phyloP scores from a whole-genome alignment of 1,140 invertebrate species.

The Euwallacea similis region DNA sequence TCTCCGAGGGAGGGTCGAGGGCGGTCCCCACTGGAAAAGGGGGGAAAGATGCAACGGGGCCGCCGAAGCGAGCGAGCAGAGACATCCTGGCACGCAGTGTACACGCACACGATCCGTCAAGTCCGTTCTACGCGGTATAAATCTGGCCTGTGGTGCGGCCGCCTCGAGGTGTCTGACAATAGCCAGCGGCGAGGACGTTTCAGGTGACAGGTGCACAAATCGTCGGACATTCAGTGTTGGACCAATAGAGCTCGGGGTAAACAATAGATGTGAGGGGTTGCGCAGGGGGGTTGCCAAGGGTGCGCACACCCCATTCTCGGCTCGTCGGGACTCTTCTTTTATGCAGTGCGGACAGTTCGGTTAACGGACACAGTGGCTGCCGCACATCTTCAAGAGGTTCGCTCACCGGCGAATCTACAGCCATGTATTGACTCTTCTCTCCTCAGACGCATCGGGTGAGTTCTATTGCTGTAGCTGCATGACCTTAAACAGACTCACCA shows the following conservation, averaged over 20 bases:
- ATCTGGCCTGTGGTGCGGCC: slow-evolving; percentile 22
- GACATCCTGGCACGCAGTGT: slow-evolving; percentile 51
- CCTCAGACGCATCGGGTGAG: slow-evolving; percentile 51
- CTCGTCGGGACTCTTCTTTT: slow-evolving; percentile 37
- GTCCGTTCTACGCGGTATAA: slow-evolving; percentile 27
- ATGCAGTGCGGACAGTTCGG: slow-evolving; percentile 45
- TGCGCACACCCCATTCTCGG: slow-evolving; percentile 43
- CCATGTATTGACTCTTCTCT: slow-evolving; percentile 51
- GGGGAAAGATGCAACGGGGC: slow-evolving; percentile 44
- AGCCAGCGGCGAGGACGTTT: slow-evolving; percentile 40
- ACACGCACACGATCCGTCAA: slow-evolving; percentile 44
- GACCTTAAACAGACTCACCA: not conserved
- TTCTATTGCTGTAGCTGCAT: slow-evolving; percentile 29
- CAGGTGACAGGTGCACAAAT: slow-evolving; percentile 40
- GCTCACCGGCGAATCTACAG: slow-evolving; percentile 50
- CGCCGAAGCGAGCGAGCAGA: slow-evolving; percentile 39
- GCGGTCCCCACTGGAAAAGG: slow-evolving; percentile 23
- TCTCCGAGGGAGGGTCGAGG: slow-evolving; percentile 29
- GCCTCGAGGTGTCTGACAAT: slow-evolving; percentile 41
- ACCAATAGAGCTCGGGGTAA: slow-evolving; percentile 46
- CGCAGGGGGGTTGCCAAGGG: slow-evolving; percentile 44
- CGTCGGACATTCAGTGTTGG: slow-evolving; percentile 34
- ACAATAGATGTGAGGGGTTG: slow-evolving; percentile 49
- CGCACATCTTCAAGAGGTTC: slow-evolving; percentile 53
- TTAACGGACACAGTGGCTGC: slow-evolving; percentile 51